These are phyloP conservation scores for Cyclophora punctaria DNA, from an alignment of 2,888 invertebrate genomes.

Conservation along the genomic window DNA sequence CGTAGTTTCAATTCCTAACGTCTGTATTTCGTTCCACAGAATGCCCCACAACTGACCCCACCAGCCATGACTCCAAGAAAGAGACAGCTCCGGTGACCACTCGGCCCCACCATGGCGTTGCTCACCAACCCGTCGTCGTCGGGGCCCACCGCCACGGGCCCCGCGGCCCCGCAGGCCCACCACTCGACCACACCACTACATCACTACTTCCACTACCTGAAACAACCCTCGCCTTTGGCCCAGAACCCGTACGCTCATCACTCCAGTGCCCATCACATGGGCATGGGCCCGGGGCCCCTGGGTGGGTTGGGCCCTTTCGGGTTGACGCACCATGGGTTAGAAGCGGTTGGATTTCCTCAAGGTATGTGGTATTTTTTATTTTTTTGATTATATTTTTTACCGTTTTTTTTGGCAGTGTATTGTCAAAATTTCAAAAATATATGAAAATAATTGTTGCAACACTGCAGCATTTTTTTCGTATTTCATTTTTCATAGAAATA, in stretches of 20 bases:
- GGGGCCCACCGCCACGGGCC: constrained; percentile 53
- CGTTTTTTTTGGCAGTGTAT: too few species aligned
- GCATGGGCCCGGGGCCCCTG: constrained; percentile 70
- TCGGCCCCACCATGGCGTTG: constrained; percentile 48
- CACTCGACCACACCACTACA: constrained; percentile 72
- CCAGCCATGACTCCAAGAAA: constrained; percentile 42
- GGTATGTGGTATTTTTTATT: constrained; percentile 35
- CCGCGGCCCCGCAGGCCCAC: constrained; percentile 58
- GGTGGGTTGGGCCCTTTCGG: constrained; percentile 69
- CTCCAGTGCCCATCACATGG: constrained; percentile 69
- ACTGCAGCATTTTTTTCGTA: too few species aligned
- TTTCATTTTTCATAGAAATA: too few species aligned
- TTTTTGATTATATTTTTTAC: too few species aligned
- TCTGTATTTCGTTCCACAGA: neutral
- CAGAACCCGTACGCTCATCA: constrained; percentile 68
- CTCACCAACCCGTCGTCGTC: constrained; percentile 60
- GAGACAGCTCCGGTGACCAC: constrained; percentile 59
- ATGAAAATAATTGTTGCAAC: too few species aligned
- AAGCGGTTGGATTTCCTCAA: constrained; percentile 72
- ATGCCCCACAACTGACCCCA: constrained; percentile 5
- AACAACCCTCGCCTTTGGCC: constrained; percentile 69
- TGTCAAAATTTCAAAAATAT: too few species aligned
- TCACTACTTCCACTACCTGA: constrained; percentile 75
- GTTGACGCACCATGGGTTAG: constrained; percentile 61
- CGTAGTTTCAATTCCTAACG: too few species aligned